A percentile compares a stretch with the other conserved stretches of the same genome.
phyloP scores from a whole-genome alignment of 1,140 invertebrate genomes.

The Lordiphosa mommai region DNA sequence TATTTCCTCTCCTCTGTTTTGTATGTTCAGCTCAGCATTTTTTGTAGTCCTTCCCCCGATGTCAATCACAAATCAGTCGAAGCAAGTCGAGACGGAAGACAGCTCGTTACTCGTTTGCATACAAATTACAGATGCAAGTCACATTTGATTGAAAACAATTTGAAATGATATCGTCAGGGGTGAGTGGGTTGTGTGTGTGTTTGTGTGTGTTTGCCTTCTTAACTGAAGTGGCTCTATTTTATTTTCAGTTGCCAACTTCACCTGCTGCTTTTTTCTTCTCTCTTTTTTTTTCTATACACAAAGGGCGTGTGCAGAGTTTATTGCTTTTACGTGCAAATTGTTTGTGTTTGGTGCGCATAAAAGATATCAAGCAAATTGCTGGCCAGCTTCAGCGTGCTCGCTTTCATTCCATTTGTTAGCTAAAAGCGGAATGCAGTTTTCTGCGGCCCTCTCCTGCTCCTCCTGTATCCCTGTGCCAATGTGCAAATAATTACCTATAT shows the following conservation, averaged over 20 bases:
- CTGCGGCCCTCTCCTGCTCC: slow-evolving; percentile 7
- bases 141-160: slow-evolving; percentile 76
- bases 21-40: slow-evolving; percentile 6
- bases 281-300: slow-evolving; percentile 17
- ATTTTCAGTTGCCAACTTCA: slow-evolving; percentile 40
- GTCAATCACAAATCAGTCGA: slow-evolving; percentile 65
- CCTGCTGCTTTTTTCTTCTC: slow-evolving; percentile 1
- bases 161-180: slow-evolving; percentile 65
- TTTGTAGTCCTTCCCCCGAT: slow-evolving; percentile 15
- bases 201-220: slow-evolving; percentile 5
- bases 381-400: slow-evolving; percentile 41
- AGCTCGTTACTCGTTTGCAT: slow-evolving; percentile 59
- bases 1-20: not conserved
- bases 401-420: slow-evolving; percentile 58
- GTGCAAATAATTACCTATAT: slow-evolving; percentile 73
- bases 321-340: slow-evolving; percentile 74
- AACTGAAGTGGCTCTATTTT: slow-evolving; percentile 43
- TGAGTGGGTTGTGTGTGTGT: slow-evolving; percentile 5
- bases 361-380: slow-evolving; percentile 66
- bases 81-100: not conserved
- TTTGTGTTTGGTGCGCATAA: slow-evolving; percentile 62
- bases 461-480: slow-evolving; percentile 21
- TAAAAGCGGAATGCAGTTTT: slow-evolving; percentile 44
- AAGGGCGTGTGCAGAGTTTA: slow-evolving; percentile 58
- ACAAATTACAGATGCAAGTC: slow-evolving; percentile 74